phyloP scores from a whole-genome alignment of 2,888 invertebrate genomes.

The Sarcophaga carnaria region DNA sequence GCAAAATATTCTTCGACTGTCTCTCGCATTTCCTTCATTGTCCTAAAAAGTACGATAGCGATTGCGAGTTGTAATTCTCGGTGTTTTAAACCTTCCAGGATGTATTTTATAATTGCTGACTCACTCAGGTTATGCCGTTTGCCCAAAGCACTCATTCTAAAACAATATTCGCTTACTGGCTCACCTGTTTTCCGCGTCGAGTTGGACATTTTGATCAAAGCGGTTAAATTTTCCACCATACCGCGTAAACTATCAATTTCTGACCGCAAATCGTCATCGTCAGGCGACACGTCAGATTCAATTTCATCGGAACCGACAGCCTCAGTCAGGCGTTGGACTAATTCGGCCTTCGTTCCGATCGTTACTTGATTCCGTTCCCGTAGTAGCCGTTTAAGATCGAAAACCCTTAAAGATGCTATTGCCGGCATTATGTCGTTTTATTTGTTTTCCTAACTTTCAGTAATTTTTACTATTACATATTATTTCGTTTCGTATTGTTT shows the following conservation, averaged over 20 bases:
- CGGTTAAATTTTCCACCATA: too few relatives aligned
- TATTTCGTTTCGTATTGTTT: too few relatives aligned
- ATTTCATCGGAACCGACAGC: constrained; percentile 23
- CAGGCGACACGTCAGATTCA: not conserved
- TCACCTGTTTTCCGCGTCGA: constrained; percentile 23
- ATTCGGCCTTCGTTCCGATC: constrained; percentile 31
- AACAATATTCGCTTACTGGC: constrained; percentile 32
- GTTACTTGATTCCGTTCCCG: not conserved
- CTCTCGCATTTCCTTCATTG: constrained; percentile 11
- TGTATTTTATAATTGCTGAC: constrained; percentile 49
- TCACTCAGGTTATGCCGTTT: constrained; percentile 39
- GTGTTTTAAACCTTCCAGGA: constrained; percentile 45
- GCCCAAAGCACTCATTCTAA: constrained; percentile 1
- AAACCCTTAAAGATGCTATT: not conserved
- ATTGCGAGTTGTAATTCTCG: constrained; percentile 52
- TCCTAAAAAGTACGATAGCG: constrained; percentile 26
- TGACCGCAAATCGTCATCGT: too few relatives aligned
- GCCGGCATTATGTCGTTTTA: not conserved
- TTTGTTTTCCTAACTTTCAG: not conserved
- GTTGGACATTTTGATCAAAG: constrained; percentile 42
- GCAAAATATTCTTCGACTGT: too few relatives aligned
- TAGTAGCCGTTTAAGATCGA: constrained; percentile 18
- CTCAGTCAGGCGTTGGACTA: constrained; percentile 27
- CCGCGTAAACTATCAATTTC: too few relatives aligned
- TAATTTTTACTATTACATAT: too few relatives aligned